These are phyloP conservation scores for Prosopocoilus inquinatus DNA, from an alignment of 2,888 invertebrate species.

Conservation along the genomic window DNA sequence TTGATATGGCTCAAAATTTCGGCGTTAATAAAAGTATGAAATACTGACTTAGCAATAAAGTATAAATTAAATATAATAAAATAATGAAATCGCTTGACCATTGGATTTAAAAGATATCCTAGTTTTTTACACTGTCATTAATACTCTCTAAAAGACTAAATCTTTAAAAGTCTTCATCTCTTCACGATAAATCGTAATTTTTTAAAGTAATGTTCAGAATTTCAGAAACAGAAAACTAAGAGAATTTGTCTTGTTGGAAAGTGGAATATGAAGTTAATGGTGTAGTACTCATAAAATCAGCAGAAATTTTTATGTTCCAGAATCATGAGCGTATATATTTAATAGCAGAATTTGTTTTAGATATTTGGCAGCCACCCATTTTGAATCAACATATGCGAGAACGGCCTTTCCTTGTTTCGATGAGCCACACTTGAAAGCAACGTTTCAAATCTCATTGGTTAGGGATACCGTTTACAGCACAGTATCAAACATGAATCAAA, in stretches of 20 bases:
- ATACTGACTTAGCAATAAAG: too few species aligned
- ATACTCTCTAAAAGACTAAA: background rate
- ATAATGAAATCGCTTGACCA: too few species aligned
- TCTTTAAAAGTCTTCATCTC: too few species aligned
- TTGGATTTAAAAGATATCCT: too few species aligned
- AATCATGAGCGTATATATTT: constrained; percentile 9
- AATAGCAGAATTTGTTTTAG: background rate
- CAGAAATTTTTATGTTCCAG: constrained; percentile 4
- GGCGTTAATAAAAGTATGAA: too few species aligned
- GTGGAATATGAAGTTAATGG: background rate
- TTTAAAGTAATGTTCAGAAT: constrained; percentile 11
- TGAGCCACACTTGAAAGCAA: constrained; percentile 51
- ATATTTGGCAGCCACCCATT: constrained; percentile 13
- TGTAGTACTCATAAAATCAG: constrained; percentile 2
- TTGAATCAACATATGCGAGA: constrained; percentile 52
- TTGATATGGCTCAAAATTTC: too few species aligned
- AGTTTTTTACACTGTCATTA: too few species aligned
- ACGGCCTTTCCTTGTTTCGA: constrained; percentile 75
- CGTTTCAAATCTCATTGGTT: constrained; percentile 47
- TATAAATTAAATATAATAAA: too few species aligned
- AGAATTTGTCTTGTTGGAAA: background rate
- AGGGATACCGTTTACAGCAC: constrained; percentile 7
- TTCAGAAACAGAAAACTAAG: background rate
- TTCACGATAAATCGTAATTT: too few species aligned
- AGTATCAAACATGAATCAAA: constrained; percentile 4